These are phyloP conservation scores for Asteroscopus sphinx DNA, from an alignment of 2,888 invertebrate species.

Conservation along the genomic window DNA sequence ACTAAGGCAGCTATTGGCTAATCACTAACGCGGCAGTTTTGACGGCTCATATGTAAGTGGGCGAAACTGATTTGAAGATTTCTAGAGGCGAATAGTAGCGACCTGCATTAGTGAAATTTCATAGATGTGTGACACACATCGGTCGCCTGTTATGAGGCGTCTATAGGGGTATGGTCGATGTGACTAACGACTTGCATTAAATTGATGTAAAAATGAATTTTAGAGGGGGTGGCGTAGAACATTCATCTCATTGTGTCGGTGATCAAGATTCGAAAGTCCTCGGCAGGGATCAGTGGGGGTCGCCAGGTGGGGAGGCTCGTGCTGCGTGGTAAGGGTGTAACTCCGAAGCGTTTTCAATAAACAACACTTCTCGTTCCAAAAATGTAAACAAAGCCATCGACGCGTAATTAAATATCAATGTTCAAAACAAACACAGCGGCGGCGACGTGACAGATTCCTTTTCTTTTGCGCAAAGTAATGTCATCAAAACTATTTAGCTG, in stretches of 20 bases:
- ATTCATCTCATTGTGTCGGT: slow-evolving; percentile 49
- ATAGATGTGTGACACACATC: too few species aligned
- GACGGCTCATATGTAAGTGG: too few species aligned
- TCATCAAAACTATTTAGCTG: slow-evolving; percentile 24
- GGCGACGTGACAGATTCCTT: slow-evolving; percentile 59
- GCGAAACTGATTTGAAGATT: too few species aligned
- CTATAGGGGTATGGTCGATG: too few species aligned
- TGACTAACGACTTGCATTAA: slow-evolving; percentile 46
- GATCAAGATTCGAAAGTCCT: slow-evolving; percentile 48
- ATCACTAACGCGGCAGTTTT: too few species aligned
- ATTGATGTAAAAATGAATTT: slow-evolving; percentile 41
- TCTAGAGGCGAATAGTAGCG: too few species aligned
- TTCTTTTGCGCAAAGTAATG: slow-evolving; percentile 30
- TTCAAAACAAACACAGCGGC: slow-evolving; percentile 47
- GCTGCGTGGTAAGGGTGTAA: slow-evolving; percentile 27
- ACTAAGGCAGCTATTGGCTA: too few species aligned
- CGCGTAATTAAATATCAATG: slow-evolving; percentile 72
- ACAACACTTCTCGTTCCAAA: slow-evolving; percentile 62
- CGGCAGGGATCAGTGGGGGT: slow-evolving; percentile 35
- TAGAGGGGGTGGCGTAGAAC: slow-evolving; percentile 21
- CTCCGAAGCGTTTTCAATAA: slow-evolving; percentile 65
- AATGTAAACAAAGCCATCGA: slow-evolving; percentile 57
- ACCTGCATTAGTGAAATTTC: too few species aligned
- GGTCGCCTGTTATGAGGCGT: too few species aligned
- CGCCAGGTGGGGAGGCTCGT: slow-evolving; percentile 33